Conservation (phyloP, 2,888 invertebrate species). For the Atherix ibis region DNA sequence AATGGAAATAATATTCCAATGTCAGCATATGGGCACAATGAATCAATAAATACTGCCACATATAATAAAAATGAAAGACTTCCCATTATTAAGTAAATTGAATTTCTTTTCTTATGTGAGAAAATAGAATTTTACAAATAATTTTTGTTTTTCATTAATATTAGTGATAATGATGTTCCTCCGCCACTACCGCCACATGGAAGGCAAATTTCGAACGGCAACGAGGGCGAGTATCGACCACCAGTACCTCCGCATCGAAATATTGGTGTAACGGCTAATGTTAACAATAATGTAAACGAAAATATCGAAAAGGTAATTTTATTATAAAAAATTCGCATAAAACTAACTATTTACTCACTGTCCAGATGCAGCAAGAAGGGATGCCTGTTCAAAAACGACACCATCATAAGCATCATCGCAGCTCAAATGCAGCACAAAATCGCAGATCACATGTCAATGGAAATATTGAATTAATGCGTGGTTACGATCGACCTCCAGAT, state of each 20-base stretch:
- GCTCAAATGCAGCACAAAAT: conserved; percentile 17
- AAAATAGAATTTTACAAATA: no score
- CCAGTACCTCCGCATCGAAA: conserved; percentile 80
- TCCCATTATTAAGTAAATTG: conserved; percentile 10
- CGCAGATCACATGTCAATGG: conserved; percentile 15
- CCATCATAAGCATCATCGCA: conserved; percentile 25
- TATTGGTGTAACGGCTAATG: conserved; percentile 43
- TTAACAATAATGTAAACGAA: conserved; percentile 16
- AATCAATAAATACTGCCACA: conserved; percentile 39
- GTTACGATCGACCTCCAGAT: conserved; percentile 15
- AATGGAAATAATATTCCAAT: conserved; percentile 57
- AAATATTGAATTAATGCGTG: conserved; percentile 14
- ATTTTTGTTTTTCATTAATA: conserved; percentile 9
- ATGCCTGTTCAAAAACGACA: conserved; percentile 15
- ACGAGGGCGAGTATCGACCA: conserved; percentile 59
- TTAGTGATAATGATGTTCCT: conserved; percentile 32
- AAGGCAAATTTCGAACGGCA: conserved; percentile 29
- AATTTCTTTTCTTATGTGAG: no score
- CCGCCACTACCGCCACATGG: conserved; percentile 40
- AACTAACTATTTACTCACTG: no score
- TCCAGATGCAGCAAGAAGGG: conserved; percentile 1
- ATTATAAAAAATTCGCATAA: neutral
- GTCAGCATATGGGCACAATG: conserved; percentile 37
- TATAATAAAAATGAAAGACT: conserved; percentile 48
- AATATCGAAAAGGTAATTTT: conserved; percentile 15